phyloP scores from a whole-genome alignment of 2,797 vertebrate species.

The Oreochromis grahami region DNA sequence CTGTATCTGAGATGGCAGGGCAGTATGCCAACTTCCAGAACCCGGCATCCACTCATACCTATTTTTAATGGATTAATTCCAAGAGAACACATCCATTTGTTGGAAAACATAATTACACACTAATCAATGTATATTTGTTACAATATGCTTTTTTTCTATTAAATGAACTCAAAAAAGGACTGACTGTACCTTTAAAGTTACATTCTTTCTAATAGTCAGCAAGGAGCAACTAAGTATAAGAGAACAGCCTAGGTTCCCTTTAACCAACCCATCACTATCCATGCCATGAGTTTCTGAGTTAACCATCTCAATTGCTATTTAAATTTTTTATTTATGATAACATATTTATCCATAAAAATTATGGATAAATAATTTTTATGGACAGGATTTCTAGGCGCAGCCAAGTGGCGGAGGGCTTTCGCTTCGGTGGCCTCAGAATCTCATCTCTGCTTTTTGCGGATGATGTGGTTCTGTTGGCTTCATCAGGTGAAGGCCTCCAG shows the following conservation, averaged over 20 bases:
- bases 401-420: no score
- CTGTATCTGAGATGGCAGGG: not conserved
- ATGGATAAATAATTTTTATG: no score
- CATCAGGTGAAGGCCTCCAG: no score
- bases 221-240: not conserved
- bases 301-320: not conserved
- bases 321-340: not conserved
- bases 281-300: not conserved
- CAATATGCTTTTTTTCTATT: not conserved
- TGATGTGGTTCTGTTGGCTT: no score
- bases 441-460: no score
- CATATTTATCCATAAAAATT: no score
- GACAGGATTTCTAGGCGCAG: no score
- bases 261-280: accelerated
- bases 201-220: not conserved
- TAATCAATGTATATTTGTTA: not conserved
- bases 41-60: accelerated
- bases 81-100: not conserved
- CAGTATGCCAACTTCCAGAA: not conserved
- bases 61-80: not conserved
- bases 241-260: accelerated
- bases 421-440: no score
- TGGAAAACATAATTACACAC: not conserved
- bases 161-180: not conserved
- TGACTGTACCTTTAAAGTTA: not conserved